phyloP scores from a whole-genome alignment of 2,888 invertebrate genomes.

The Proisotoma minuta region DNA sequence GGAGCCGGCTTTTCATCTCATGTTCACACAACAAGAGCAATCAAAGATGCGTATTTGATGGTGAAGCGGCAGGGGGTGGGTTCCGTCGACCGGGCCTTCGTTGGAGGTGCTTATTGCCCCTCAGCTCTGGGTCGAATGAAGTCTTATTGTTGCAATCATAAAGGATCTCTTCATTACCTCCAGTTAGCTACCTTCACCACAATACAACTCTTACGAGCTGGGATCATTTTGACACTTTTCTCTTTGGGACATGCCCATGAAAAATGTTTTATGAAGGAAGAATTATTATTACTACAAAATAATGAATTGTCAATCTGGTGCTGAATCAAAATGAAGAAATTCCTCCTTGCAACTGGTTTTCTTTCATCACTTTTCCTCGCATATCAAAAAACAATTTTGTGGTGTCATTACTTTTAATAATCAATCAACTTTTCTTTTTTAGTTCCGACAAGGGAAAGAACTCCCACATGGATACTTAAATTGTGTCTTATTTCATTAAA shows the following conservation, averaged over 20 bases:
- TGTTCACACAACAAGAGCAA: slow-evolving; percentile 15
- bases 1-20: too few species aligned
- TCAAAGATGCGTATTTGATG: slow-evolving; percentile 28
- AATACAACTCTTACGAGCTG: background rate
- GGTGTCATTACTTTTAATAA: slow-evolving; percentile 21
- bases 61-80: slow-evolving; percentile 32
- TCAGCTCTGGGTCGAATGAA: too few species aligned
- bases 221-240: background rate
- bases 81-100: slow-evolving; percentile 27
- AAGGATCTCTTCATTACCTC: slow-evolving; percentile 8
- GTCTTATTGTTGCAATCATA: too few species aligned
- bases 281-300: background rate
- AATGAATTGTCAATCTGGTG: too few species aligned
- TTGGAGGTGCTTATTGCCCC: slow-evolving; percentile 38
- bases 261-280: background rate
- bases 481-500: too few species aligned
- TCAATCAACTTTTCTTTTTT: too few species aligned
- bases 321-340: too few species aligned
- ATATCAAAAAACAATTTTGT: slow-evolving; percentile 17
- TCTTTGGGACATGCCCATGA: background rate
- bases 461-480: too few species aligned
- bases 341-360: too few species aligned
- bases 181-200: background rate
- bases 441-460: too few species aligned
- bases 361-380: too few species aligned